Evolutionary conservation across 1,140 invertebrate genomes (phyloP).

Genomic region (Drosophila pachea): DNA sequence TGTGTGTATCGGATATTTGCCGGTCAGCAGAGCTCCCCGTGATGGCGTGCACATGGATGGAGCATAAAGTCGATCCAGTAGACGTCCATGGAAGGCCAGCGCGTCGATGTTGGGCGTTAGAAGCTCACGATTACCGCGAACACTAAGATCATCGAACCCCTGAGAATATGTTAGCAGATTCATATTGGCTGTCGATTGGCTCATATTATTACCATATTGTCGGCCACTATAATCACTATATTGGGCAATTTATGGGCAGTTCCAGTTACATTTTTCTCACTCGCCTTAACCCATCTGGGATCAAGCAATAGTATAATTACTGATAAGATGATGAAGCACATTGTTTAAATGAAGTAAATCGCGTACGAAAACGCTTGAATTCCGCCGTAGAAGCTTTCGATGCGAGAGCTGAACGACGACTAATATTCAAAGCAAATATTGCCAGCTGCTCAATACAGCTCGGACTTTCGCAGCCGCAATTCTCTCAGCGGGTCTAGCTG

Average conservation of each 20-base stretch:
- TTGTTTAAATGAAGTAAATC: constrained; percentile 16
- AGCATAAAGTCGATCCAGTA: constrained; percentile 87
- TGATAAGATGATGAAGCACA: constrained; percentile 61
- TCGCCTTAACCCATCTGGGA: constrained; percentile 34
- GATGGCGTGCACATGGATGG: constrained; percentile 89
- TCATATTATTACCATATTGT: constrained; percentile 80
- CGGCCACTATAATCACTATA: constrained; percentile 82
- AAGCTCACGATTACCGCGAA: constrained; percentile 91
- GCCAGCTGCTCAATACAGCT: not conserved
- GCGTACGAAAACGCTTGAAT: constrained; percentile 3
- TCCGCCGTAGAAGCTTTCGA: constrained; percentile 29
- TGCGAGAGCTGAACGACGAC: constrained; percentile 17
- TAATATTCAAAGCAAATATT: constrained; percentile 18
- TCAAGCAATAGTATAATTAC: constrained; percentile 50
- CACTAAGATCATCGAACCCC: constrained; percentile 95
- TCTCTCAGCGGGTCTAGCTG: too few species aligned
- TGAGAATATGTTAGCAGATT: constrained; percentile 66
- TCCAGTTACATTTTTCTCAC: constrained; percentile 24
- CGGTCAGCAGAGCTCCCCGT: constrained; percentile 87
- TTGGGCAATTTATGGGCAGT: constrained; percentile 77
- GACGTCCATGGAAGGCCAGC: constrained; percentile 87
- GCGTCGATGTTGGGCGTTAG: constrained; percentile 92
- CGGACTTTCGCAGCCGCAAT: not conserved
- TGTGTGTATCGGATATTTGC: constrained; percentile 89
- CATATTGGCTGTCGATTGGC: constrained; percentile 13